These are phyloP conservation scores for Sebastiscus tertius DNA, from an alignment of 2,797 vertebrate genomes.

Conservation along the genomic window DNA sequence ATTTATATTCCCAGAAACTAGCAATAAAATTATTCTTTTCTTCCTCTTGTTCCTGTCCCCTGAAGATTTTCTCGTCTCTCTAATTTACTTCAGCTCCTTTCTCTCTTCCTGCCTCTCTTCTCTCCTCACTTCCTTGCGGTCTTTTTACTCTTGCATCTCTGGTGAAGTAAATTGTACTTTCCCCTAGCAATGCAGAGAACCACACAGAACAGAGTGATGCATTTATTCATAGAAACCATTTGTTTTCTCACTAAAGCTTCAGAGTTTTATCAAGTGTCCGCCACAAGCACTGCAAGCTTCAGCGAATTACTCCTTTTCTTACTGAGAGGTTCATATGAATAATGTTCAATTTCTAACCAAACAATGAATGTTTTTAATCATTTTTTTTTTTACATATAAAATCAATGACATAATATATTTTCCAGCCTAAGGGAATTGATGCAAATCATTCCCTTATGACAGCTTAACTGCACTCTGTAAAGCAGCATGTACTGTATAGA, in stretches of 20 bases:
- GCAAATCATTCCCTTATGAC: not conserved
- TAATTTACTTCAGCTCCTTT: not conserved
- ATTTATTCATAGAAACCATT: slow-evolving; percentile 11
- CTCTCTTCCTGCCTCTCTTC: not conserved
- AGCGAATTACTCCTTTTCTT: too few relatives aligned
- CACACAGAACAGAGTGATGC: not conserved
- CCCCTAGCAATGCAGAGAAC: not conserved
- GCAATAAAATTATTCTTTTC: not conserved
- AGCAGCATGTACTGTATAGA: not conserved
- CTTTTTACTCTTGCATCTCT: not conserved
- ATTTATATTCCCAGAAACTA: not conserved
- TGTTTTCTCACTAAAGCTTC: slow-evolving; percentile 9
- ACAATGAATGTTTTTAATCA: not conserved
- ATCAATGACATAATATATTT: not conserved
- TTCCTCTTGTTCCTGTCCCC: not conserved
- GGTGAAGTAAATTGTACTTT: not conserved
- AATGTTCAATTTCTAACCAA: not conserved
- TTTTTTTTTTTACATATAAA: not conserved
- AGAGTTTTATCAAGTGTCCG: slow-evolving; percentile 12
- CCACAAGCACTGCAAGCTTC: not conserved
- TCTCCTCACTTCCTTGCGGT: not conserved
- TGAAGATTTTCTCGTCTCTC: not conserved
- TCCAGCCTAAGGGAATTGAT: not conserved
- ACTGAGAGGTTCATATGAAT: not conserved
- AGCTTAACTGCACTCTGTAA: not conserved